These are phyloP conservation scores for Asobara japonica DNA, from an alignment of 1,140 invertebrate species.

Conservation along the genomic window DNA sequence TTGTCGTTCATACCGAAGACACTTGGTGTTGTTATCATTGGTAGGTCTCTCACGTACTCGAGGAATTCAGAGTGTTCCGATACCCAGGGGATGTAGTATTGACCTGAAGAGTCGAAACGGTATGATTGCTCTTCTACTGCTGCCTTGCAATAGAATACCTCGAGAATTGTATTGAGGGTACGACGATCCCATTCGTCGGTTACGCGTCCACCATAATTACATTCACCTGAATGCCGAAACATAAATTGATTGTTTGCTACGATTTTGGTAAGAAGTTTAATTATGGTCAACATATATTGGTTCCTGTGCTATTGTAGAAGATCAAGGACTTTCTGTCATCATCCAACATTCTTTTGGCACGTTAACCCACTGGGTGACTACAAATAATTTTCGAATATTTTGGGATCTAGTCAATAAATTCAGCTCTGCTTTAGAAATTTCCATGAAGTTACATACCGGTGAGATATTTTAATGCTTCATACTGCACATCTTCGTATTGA, in stretches of 20 bases:
- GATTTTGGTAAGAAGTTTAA: not conserved
- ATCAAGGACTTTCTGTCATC: too few relatives aligned
- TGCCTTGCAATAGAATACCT: conserved; percentile 80
- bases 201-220: conserved; percentile 95
- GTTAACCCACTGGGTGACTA: too few relatives aligned
- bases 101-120: conserved; percentile 72
- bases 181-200: conserved; percentile 96
- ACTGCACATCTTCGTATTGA: conserved; percentile 88
- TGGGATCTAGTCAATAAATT: too few relatives aligned
- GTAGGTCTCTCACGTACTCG: conserved; percentile 79
- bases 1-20: conserved; percentile 94
- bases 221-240: conserved; percentile 75
- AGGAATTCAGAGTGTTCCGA: conserved; percentile 82
- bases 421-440: not conserved
- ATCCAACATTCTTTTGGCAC: too few relatives aligned
- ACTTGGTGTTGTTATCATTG: conserved; percentile 80
- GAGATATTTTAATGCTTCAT: conserved; percentile 87
- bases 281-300: too few relatives aligned
- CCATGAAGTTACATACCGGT: conserved; percentile 64
- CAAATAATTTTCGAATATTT: too few relatives aligned
- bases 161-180: conserved; percentile 84
- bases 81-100: conserved; percentile 80
- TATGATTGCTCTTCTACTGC: conserved; percentile 69
- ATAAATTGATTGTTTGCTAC: not conserved
- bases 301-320: too few relatives aligned